Evolutionary conservation across 2,888 invertebrate species (phyloP), one percentile per base, ranked within the genome.

Genomic region (Chrysolina oricalcia): DNA sequence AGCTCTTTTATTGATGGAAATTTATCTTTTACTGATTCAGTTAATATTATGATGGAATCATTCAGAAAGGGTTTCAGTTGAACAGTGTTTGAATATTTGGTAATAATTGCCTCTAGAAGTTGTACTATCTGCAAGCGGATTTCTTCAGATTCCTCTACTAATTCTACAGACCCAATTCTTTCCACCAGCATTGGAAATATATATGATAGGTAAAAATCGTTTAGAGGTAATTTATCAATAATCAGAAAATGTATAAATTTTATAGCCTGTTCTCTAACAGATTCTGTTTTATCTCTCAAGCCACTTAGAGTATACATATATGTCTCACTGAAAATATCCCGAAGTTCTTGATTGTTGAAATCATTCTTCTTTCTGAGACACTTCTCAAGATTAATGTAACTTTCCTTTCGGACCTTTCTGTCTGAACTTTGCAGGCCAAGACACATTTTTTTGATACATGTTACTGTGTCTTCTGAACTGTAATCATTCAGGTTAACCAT

Each of bases 81-180:
- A 46, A 91, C 91, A 10, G 91, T 90, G 4, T 90, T 90, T 81
- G 90, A 90, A 66, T 83, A 83, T 75, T 79, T 83, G 15, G 59
- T 23, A 63, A 97, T 89, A 79, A 97, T 91, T 56, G 90, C 88
- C 73, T 91, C 90, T n/a, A 96, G 87, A 62, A 97, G 90, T 73
- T 90, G 86, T 0, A 97, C 87, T 68, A 95, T 90, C 53, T 92
- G 89, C 13, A 96, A 86, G 35, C 97, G 92, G 59, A 97, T 91
- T 90, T 98, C 98, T 89, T 98, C 98, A 0, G 93, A 93, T 50
- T 91, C 87, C 86, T 94, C 94, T 4, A 91, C 85, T 56, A 94
- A 91, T 87, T 97, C 96, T 50, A 93, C 91, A 72, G 93, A 92
- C 0, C 95, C 96, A 79, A 98, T 91, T 76, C 97, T 92, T 81